A percentile compares a stretch with the other conserved stretches of the same genome.
These are phyloP conservation scores for Bombus polaris DNA, from an alignment of 1,140 invertebrate species.

Conservation along the genomic window DNA sequence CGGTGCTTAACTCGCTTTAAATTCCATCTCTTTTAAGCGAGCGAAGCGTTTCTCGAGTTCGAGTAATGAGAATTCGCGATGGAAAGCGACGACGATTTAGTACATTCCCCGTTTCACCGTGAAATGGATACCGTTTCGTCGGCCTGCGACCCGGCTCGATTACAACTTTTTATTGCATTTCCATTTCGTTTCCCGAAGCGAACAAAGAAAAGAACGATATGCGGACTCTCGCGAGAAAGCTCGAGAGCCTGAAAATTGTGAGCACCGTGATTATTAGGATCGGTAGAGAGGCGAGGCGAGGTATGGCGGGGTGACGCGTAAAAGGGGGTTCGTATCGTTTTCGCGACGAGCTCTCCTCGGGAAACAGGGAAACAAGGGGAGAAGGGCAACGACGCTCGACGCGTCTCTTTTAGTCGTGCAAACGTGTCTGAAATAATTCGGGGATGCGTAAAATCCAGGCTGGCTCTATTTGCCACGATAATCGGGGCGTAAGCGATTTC, in stretches of 20 bases:
- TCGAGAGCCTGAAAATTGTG: conserved; percentile 70
- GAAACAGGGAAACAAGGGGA: neutral
- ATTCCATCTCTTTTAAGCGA: conserved; percentile 56
- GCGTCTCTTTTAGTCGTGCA: conserved; percentile 35
- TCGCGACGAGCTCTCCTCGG: conserved; percentile 24
- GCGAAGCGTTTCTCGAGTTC: conserved; percentile 30
- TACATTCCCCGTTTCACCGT: conserved; percentile 8
- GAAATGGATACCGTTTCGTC: conserved; percentile 31
- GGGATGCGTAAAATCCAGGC: conserved; percentile 80
- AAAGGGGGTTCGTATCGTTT: conserved; percentile 28
- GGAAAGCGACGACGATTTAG: conserved; percentile 2
- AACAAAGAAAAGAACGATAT: conserved; percentile 49
- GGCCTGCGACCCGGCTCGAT: conserved; percentile 65
- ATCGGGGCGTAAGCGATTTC: conserved; percentile 79
- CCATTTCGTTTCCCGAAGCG: conserved; percentile 74
- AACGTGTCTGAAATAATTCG: conserved; percentile 75
- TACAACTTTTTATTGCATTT: conserved; percentile 83
- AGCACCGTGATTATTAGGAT: conserved; percentile 75
- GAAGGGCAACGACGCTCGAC: neutral
- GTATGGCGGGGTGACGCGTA: neutral
- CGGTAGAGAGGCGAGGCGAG: neutral
- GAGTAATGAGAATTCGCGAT: conserved; percentile 55
- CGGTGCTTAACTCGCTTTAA: conserved; percentile 57
- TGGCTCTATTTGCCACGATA: conserved; percentile 76
- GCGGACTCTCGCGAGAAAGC: conserved; percentile 35